Conservation (phyloP, 2,113 vertebrate genomes). For the Fregata magnificens region DNA sequence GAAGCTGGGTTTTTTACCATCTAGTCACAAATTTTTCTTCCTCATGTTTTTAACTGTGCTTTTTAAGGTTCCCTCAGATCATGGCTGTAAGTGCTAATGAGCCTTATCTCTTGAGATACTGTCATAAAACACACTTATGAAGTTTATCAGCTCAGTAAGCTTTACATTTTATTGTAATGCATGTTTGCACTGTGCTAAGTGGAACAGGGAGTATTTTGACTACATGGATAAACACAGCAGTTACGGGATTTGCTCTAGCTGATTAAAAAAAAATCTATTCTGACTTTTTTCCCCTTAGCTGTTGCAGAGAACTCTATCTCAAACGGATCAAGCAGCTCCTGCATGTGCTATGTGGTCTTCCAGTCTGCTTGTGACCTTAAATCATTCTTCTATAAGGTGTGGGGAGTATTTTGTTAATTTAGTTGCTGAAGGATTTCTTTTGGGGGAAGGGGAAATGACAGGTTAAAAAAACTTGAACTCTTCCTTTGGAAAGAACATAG, state of each 20-base stretch:
- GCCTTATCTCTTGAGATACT: slow-evolving; percentile 45
- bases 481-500: background rate
- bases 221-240: slow-evolving; percentile 38
- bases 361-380: background rate
- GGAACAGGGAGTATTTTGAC: slow-evolving; percentile 53
- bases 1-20: background rate
- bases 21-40: background rate
- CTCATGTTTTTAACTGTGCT: background rate
- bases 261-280: slow-evolving; percentile 22
- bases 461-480: background rate
- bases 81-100: slow-evolving; percentile 37
- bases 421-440: background rate
- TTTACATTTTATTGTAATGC: slow-evolving; percentile 25
- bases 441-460: background rate
- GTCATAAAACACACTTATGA: slow-evolving; percentile 51
- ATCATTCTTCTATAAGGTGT: background rate
- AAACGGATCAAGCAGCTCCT: background rate
- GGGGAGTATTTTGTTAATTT: background rate
- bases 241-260: slow-evolving; percentile 32
- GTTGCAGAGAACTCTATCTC: background rate
- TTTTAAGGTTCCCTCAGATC: background rate
- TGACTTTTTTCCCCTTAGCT: background rate
- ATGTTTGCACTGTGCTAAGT: slow-evolving; percentile 51
- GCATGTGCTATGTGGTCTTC: background rate
- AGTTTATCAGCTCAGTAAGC: slow-evolving; percentile 28